A percentile compares a stretch with the other conserved stretches of the same genome.
These are phyloP conservation scores for Oreortyx pictus DNA, from an alignment of 2,797 vertebrate genomes.

Conservation along the genomic window DNA sequence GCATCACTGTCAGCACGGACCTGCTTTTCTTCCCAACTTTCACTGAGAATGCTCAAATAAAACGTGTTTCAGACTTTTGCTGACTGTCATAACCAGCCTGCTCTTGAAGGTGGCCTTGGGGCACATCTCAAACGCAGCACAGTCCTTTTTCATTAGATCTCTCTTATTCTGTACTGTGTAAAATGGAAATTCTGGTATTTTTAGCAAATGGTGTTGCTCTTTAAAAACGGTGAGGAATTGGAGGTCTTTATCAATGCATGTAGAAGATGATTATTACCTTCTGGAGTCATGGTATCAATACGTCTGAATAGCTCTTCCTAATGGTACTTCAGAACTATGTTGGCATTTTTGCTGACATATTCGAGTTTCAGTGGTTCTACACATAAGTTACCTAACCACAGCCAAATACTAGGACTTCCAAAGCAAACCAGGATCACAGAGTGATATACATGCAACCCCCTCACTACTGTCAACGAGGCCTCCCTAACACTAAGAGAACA, in stretches of 20 bases:
- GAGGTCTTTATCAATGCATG: not conserved
- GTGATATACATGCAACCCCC: not conserved
- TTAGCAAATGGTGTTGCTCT: not conserved
- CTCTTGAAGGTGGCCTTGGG: not conserved
- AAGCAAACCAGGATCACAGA: not conserved
- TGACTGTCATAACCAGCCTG: not conserved
- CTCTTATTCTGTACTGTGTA: not conserved
- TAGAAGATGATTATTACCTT: not conserved
- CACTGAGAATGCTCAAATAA: not conserved
- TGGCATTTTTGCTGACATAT: not conserved
- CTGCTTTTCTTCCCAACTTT: not conserved
- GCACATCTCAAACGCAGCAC: not conserved
- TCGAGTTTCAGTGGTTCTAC: not conserved
- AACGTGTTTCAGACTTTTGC: not conserved
- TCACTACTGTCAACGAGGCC: not conserved
- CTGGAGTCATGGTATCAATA: not conserved
- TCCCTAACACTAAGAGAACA: fast-evolving
- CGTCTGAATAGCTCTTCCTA: not conserved
- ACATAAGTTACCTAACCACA: not conserved
- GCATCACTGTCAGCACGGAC: not conserved
- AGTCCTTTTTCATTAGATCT: not conserved
- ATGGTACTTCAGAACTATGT: not conserved
- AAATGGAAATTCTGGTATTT: not conserved
- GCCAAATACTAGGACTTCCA: not conserved
- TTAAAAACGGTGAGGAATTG: not conserved